Base-by-base conservation (phyloP, 2,888 invertebrate genomes). In the Drosophila tanythrix region DNA sequence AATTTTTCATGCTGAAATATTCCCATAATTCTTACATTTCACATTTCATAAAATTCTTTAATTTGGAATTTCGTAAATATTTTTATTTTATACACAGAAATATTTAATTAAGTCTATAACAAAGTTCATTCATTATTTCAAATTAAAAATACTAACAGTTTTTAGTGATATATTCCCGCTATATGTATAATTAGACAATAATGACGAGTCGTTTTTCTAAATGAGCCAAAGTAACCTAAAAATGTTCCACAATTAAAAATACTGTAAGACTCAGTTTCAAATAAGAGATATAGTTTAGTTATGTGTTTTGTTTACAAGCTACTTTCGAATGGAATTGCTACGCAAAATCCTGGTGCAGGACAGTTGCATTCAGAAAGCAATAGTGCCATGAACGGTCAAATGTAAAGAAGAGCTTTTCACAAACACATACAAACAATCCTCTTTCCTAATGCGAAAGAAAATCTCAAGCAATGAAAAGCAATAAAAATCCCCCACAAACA, bases 151-250 rank as follows among this genome's bases (percentile, higher is more conserved):
- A n/a, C n/a, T 11, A 21, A 4, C 3, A 43, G 11, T 21, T 15
- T 29, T 36, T 15, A 36, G 36, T 36, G 15, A 18, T 36, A 6
- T 36, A 18, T 36, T 36, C 15, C 7, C 36, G 36, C 18, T 36
- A 15, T 15, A 36, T 36, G 6, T 33, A 29, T 33, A 33, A 15
- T 18, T 6, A 2, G 15, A 15, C 0, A 36, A 36, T 36, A 51
- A 40, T 43, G 13, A 36, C 4, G 43, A 5, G 11, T 36, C 15
- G n/a, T 40, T 40, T 6, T 29, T 43, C 0, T 7, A 18, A 8
- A 29, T 70, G 57, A 62, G 35, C 62, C 35, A 15, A 59, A 72
- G 50, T 63, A 63, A 70, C 71, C 71, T 7, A 6, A 53, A 43
- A 35, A 51, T 35, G 31, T 43, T 71, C 27, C 29, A 51, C 56